phyloP scores from a whole-genome alignment of 2,797 vertebrate species.

The Typhlichthys subterraneus region DNA sequence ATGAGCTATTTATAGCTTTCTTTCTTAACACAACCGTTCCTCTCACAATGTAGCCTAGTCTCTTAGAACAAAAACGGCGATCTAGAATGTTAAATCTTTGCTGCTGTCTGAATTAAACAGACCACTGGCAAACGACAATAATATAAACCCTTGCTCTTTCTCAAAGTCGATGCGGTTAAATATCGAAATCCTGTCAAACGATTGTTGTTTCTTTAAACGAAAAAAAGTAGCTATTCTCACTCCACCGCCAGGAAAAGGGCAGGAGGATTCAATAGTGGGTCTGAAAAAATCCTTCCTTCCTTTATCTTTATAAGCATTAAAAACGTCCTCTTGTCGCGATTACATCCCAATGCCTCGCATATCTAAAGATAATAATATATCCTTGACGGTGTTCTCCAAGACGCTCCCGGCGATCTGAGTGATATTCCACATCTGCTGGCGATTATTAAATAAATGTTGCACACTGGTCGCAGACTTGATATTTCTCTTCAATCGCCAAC shows the following conservation, averaged over 20 bases:
- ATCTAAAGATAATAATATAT: conserved; percentile 38
- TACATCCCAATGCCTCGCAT: conserved; percentile 35
- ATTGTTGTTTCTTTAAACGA: conserved; percentile 48
- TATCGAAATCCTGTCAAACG: conserved; percentile 42
- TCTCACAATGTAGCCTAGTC: conserved; percentile 66
- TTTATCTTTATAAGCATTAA: conserved; percentile 78
- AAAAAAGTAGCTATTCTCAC: conserved; percentile 59
- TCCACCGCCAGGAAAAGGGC: conserved; percentile 71
- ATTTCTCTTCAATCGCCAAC: conserved; percentile 29
- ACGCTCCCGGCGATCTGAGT: conserved; percentile 34
- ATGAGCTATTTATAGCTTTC: conserved; percentile 80
- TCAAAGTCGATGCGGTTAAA: conserved; percentile 52
- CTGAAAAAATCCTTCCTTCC: conserved; percentile 77
- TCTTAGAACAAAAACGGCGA: conserved; percentile 53
- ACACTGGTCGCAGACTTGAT: conserved; percentile 37
- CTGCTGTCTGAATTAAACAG: conserved; percentile 67
- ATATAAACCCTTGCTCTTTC: conserved; percentile 42
- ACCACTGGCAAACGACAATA: conserved; percentile 45
- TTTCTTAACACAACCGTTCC: conserved; percentile 74
- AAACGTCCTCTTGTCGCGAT: conserved; percentile 70
- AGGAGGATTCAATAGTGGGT: conserved; percentile 58
- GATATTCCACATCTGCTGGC: conserved; percentile 56
- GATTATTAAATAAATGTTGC: conserved; percentile 50
- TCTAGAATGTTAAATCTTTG: conserved; percentile 74
- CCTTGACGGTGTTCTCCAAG: conserved; percentile 21